These are phyloP conservation scores for Drosophila maculinotata DNA, from an alignment of 2,888 invertebrate genomes.

Conservation along the genomic window DNA sequence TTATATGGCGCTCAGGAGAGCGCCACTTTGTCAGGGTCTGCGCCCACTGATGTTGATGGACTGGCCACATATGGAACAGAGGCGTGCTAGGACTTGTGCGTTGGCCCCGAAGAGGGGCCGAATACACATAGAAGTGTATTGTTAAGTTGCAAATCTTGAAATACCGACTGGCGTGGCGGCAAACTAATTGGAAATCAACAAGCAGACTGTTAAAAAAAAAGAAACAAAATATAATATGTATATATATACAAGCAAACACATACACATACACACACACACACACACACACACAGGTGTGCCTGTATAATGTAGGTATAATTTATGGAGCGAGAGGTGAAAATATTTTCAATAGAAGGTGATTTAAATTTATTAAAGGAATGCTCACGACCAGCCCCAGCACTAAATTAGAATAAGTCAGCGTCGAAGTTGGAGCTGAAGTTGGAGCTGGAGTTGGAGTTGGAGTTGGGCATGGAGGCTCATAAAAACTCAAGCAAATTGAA, in stretches of 20 bases:
- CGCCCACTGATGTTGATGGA: conserved; percentile 45
- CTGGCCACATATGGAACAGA: conserved; percentile 45
- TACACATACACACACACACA: conserved; percentile 2
- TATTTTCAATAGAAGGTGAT: conserved; percentile 81
- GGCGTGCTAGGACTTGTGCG: conserved; percentile 39
- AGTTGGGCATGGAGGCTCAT: conserved; percentile 46
- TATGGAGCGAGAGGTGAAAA: conserved; percentile 78
- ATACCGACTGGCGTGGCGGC: conserved; percentile 7
- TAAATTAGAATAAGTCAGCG: conserved; percentile 75
- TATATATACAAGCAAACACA: conserved; percentile 21
- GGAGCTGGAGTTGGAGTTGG: neutral
- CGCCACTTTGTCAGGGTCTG: conserved; percentile 73
- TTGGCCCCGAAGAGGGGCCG: conserved; percentile 20
- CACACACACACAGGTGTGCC: conserved; percentile 14
- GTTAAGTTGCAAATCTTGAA: conserved; percentile 10
- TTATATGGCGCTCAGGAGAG: conserved; percentile 82
- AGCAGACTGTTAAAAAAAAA: conserved; percentile 12
- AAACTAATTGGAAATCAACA: conserved; percentile 40
- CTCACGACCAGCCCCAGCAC: conserved; percentile 77
- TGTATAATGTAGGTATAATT: conserved; percentile 66
- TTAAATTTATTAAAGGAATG: conserved; percentile 82
- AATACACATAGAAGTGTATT: conserved; percentile 1
- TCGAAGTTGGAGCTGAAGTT: neutral
- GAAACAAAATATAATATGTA: conserved; percentile 22
- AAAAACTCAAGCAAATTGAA: conserved; percentile 77